These are phyloP conservation scores for Caradrina kadenii DNA, from an alignment of 2,888 invertebrate genomes.

Conservation along the genomic window DNA sequence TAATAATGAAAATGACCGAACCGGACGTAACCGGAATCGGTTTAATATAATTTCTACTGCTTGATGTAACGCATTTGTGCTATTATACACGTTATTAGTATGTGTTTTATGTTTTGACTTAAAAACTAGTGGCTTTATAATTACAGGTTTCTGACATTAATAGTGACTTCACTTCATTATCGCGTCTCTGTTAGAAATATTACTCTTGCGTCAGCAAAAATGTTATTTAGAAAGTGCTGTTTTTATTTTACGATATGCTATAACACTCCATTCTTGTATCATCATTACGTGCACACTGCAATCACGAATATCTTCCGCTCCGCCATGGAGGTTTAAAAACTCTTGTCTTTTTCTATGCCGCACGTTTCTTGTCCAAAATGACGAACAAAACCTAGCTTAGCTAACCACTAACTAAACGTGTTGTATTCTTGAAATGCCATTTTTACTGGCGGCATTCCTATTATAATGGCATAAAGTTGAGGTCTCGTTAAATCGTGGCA, in stretches of 20 bases:
- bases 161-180: conserved; percentile 20
- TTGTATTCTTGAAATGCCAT: conserved; percentile 43
- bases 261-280: conserved; percentile 29
- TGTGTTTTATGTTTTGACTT: conserved; percentile 39
- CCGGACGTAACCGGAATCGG: conserved; percentile 68
- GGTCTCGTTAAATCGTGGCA: conserved; percentile 65
- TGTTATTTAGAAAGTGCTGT: conserved; percentile 43
- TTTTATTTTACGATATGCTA: conserved; percentile 31
- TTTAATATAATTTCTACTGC: conserved; percentile 66
- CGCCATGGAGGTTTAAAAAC: conserved; percentile 16
- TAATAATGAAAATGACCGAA: conserved; percentile 75
- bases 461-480: conserved; percentile 51
- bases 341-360: conserved; percentile 8
- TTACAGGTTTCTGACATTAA: conserved; percentile 37
- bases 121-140: conserved; percentile 46
- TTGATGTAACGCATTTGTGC: conserved; percentile 56
- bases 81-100: conserved; percentile 56
- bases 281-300: conserved; percentile 24
- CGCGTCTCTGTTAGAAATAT: conserved; percentile 10
- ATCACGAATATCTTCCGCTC: conserved; percentile 5
- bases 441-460: conserved; percentile 53
- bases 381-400: conserved; percentile 28
- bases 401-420: conserved; percentile 47
- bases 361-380: conserved; percentile 24
- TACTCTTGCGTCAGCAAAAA: conserved; percentile 23